These are phyloP conservation scores for Idris sp. DNA, from an alignment of 1,140 invertebrate species.

Conservation along the genomic window DNA sequence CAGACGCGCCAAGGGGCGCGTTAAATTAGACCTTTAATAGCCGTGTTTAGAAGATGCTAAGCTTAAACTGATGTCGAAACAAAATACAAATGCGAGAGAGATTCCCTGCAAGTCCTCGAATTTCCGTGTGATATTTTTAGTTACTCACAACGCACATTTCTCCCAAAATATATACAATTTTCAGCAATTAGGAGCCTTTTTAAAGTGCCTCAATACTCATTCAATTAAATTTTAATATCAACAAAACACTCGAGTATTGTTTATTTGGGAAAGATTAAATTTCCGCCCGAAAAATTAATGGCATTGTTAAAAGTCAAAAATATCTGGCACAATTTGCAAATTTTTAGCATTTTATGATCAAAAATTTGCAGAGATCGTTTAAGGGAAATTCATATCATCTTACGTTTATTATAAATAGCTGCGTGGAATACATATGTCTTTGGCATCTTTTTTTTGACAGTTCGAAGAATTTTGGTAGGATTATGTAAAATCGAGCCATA, in stretches of 20 bases:
- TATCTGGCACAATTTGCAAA: too few relatives aligned
- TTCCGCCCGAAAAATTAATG: too few relatives aligned
- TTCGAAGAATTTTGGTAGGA: slow-evolving; percentile 10
- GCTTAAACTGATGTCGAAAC: slow-evolving; percentile 55
- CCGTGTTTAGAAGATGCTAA: too few relatives aligned
- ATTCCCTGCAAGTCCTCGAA: slow-evolving; percentile 58
- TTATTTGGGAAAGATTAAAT: too few relatives aligned
- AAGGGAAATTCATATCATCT: slow-evolving; percentile 65
- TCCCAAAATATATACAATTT: slow-evolving; percentile 58
- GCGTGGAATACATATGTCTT: slow-evolving; percentile 32
- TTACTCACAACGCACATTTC: slow-evolving; percentile 44
- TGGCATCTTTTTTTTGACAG: slow-evolving; percentile 23
- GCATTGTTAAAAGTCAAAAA: too few relatives aligned
- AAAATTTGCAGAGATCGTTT: slow-evolving; percentile 61
- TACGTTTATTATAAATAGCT: slow-evolving; percentile 64
- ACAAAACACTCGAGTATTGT: too few relatives aligned
- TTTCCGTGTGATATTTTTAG: slow-evolving; percentile 59
- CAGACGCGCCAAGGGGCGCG: neutral
- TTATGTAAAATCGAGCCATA: slow-evolving; percentile 19
- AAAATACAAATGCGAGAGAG: slow-evolving; percentile 41
- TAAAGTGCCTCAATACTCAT: too few relatives aligned
- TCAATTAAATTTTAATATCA: too few relatives aligned
- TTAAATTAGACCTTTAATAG: slow-evolving; percentile 51
- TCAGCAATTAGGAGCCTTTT: too few relatives aligned
- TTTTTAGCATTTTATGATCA: slow-evolving; percentile 63